Base-by-base conservation (phyloP, 2,797 vertebrate genomes). In the Enteromius unitaeniatus region DNA sequence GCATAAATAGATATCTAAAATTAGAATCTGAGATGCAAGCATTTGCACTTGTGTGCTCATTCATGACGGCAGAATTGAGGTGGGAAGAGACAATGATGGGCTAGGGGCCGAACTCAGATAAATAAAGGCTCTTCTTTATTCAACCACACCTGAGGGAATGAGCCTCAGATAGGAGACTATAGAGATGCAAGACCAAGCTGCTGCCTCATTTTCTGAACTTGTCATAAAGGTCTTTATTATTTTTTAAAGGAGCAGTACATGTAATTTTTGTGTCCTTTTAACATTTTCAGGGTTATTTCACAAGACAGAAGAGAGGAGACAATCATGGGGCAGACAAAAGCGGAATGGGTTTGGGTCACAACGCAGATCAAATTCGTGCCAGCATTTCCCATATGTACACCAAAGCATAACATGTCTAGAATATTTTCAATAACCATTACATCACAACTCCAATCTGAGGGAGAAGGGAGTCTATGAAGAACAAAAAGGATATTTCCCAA, bases 1-100 rank as follows among this genome's bases (percentile, higher is more conserved):
- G 86, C 82, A 87, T 87, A 88, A 90, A 90, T 82, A 90, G 86
- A 89, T 88, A 91, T 90, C 90, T 90, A 90, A 90, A 91, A 91
- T 90, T 89, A 89, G 87, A 88, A 91, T 89, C 88, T 89, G 42
- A 84, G 81, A 88, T 87, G 87, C 82, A 81, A 89, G 84, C 73
- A 58, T 75, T 85, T 77, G 47, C 80, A 65, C 80, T 73, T 76
- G 78, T 79, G 62, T 62, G 65, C 84, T 80, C 87, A 85, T 87
- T 79, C 84, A 85, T 62, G 42, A 75, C 19, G 40, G 64, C 17
- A 51, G 80, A 82, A 88, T 60, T 79, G 76, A 74, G 37, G 37
- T 47, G 40, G 84, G 45, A 78, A 51, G 28, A 55, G 58, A 78
- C 81, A 82, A 77, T 19, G 47, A 58, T 28, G 40, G 37, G 51